Percentiles rank a stretch among this genome's conserved stretches.
phyloP scores from a whole-genome alignment of 2,113 vertebrate species.

The Xenopus tropicalis region UCB_Xtro_10.0 CM004448.2:78656001-78656500 shows the following conservation, averaged over 20 bases:
- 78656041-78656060: slow-evolving; percentile 45
- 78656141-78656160: slow-evolving; percentile 47
- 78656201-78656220: slow-evolving; percentile 1
- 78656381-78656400: too few species aligned
- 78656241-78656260: slow-evolving; percentile 9
- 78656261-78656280: neutral
- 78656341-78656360: too few species aligned
- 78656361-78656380: too few species aligned
- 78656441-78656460: too few species aligned
- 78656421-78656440: too few species aligned
- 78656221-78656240: slow-evolving; percentile 21
- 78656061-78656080: slow-evolving; percentile 54
- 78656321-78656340: neutral
- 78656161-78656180: slow-evolving; percentile 22
- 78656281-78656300: neutral
- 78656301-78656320: slow-evolving; percentile 26
- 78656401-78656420: too few species aligned
- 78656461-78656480: too few species aligned
- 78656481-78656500: too few species aligned
- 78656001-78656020: slow-evolving; percentile 14
- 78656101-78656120: slow-evolving; percentile 53
- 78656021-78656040: slow-evolving; percentile 40
- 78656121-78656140: slow-evolving; percentile 50
- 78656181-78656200: slow-evolving; percentile 10
- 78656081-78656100: slow-evolving; percentile 54